Base-by-base conservation (phyloP, 2,888 invertebrate genomes). In the Scrobipalpa costella region DNA sequence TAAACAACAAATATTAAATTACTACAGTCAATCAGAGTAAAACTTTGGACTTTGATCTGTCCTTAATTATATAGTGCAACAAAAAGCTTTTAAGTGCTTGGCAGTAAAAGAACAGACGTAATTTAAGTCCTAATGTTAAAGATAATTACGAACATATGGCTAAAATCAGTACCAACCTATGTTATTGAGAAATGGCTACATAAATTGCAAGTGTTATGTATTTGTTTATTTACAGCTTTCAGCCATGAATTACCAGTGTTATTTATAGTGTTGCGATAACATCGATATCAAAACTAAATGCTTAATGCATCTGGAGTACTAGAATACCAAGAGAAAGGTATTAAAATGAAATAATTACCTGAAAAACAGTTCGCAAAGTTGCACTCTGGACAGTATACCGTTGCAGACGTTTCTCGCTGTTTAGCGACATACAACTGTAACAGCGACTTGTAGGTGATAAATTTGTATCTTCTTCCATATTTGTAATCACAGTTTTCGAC, bases 31-130 rank as follows among this genome's bases (percentile, higher is more conserved):
- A 9, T 9, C 2, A 19, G 9, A 49, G 5, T 19, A 27, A 52
- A 11, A 50, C 50, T 50, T 27, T 52, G 50, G 19, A 52, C 50
- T 52, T 52, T 52, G 50, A 21, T 27, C 50, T 21, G 49, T 19
- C 49, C 49, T 49, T 49, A 49, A 19, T 49, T 17, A 9, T 8
- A 9, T 17, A 17, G 8, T 17, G 17, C 17, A 49, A 49, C 11
- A 21, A 11, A 1, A 19, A 17, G 2, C 2, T 38, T 38, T 13
- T 13, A 11, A 38, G 38, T n/a, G n/a, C n/a, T n/a, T n/a, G 13
- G 13, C 7, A 38, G 8, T 38, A 7, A 2, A 8, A 8, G 7
- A 5, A 38, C 8, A 8, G 38, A 11, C n/a, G n/a, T n/a, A n/a
- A n/a, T n/a, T n/a, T 38, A 11, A 38, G 38, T 38, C 2, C 8